A percentile compares a stretch with the other conserved stretches of the same genome.
Evolutionary conservation across 2,113 vertebrate genomes (phyloP).

Genomic region (Oryzias curvinotus): DNA sequence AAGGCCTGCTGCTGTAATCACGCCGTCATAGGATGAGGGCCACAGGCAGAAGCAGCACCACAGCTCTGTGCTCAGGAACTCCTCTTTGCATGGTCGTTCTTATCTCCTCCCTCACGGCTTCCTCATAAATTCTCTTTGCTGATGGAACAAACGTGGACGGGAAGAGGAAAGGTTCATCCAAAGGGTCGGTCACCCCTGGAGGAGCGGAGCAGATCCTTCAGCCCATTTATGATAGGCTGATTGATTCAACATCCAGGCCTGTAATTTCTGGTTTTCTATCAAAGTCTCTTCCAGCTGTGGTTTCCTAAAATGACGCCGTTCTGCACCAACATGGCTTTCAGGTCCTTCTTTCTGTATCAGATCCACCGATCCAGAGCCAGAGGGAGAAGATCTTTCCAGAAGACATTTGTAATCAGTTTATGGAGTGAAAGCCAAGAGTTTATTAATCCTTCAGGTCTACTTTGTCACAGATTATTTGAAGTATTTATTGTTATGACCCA

Average conservation of each 20-base stretch:
- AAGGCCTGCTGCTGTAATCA: conserved; percentile 23
- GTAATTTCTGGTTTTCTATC: conserved; percentile 23
- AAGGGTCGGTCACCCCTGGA: background rate
- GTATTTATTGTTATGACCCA: conserved; percentile 21
- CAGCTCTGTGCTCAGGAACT: conserved; percentile 32
- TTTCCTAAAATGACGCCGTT: conserved; percentile 8
- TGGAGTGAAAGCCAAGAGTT: conserved; percentile 18
- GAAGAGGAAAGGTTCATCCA: background rate
- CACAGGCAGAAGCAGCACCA: conserved; percentile 19
- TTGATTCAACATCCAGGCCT: conserved; percentile 34
- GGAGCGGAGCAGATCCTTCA: conserved; percentile 9
- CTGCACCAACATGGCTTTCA: conserved; percentile 32
- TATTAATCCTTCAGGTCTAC: conserved; percentile 19
- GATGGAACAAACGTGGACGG: conserved; percentile 11
- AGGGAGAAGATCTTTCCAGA: conserved; percentile 43
- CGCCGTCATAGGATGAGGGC: no score
- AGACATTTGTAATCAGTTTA: conserved; percentile 40
- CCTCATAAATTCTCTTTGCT: conserved; percentile 20
- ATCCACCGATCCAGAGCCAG: conserved; percentile 31
- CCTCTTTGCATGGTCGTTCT: conserved; percentile 4
- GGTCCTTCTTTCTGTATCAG: conserved; percentile 48
- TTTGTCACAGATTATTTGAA: conserved; percentile 25
- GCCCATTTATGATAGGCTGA: conserved; percentile 40
- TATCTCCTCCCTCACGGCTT: conserved; percentile 16
- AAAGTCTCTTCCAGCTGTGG: conserved; percentile 10